Evolutionary conservation across 2,113 vertebrate genomes (phyloP).

Genomic region (Larimichthys crocea): DNA sequence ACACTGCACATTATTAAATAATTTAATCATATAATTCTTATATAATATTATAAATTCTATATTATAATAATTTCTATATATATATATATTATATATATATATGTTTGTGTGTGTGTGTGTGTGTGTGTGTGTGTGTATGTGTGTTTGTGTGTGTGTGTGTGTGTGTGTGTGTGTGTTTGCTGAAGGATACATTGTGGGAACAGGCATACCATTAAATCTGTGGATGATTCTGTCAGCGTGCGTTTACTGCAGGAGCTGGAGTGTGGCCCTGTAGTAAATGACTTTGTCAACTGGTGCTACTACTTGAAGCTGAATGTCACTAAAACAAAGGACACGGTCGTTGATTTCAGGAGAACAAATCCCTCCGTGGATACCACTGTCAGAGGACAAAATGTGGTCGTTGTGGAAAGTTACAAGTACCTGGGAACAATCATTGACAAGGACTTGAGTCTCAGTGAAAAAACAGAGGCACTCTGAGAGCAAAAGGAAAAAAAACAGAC

Average conservation of each 20-base stretch:
- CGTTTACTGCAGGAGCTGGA: background rate
- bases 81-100: too few species aligned
- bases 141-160: too few species aligned
- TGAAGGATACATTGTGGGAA: background rate
- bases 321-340: background rate
- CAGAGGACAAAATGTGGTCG: background rate
- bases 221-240: background rate
- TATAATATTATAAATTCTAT: too few species aligned
- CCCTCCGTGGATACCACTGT: background rate
- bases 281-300: background rate
- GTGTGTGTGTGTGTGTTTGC: too few species aligned
- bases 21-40: too few species aligned
- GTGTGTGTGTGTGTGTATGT: too few species aligned
- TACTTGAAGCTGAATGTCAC: slow-evolving; percentile 1
- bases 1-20: too few species aligned
- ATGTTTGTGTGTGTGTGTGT: too few species aligned
- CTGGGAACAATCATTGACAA: too few species aligned
- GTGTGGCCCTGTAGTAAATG: background rate
- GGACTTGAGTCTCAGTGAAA: too few species aligned
- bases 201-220: background rate
- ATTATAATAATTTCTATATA: too few species aligned
- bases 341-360: slow-evolving; percentile 7
- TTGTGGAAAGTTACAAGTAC: background rate
- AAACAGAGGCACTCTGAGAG: too few species aligned
- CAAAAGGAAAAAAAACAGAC: background rate